Evolutionary conservation across 2,113 vertebrate species (phyloP).

Genomic region (Cyanoramphus novaezelandiae): DNA sequence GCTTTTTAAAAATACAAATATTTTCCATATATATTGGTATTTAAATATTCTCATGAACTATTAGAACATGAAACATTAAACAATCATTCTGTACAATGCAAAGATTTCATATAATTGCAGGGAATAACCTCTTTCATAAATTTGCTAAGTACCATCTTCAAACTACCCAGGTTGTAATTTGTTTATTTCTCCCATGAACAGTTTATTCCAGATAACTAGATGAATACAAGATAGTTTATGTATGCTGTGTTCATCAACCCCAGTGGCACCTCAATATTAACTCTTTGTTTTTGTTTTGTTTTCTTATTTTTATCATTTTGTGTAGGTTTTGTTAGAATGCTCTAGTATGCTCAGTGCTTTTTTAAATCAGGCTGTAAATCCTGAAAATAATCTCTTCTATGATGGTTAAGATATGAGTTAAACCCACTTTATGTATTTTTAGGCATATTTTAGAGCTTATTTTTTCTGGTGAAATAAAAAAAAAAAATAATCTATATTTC

Average conservation of each 20-base stretch:
- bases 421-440: background rate
- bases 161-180: background rate
- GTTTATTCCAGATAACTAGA: background rate
- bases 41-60: background rate
- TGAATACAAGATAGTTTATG: background rate
- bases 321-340: background rate
- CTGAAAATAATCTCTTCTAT: background rate
- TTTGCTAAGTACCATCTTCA: background rate
- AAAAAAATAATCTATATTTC: background rate
- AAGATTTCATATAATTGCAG: background rate
- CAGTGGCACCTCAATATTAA: background rate
- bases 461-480: background rate
- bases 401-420: background rate
- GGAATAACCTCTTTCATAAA: background rate
- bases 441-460: background rate
- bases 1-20: background rate
- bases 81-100: background rate
- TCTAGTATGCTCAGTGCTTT: background rate
- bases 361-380: background rate
- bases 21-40: background rate
- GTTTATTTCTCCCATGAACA: background rate
- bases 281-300: background rate
- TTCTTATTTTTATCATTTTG: background rate
- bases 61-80: background rate
- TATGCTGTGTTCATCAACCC: background rate